Evolutionary conservation across 2,888 invertebrate genomes (phyloP).

Genomic region (Drosophila paranaensis): DNA sequence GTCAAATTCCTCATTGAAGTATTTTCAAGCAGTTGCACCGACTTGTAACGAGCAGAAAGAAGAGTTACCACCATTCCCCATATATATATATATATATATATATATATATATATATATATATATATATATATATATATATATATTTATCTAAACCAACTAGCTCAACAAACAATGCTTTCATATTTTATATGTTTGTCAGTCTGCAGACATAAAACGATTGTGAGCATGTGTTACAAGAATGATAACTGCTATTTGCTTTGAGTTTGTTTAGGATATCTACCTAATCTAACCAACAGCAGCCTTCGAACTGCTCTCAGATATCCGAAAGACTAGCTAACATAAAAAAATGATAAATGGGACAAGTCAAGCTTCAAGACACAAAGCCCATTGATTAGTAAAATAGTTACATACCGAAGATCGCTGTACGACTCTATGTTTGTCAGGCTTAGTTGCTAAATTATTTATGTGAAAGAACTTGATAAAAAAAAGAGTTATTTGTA

Average conservation of each 20-base stretch:
- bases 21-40: neutral
- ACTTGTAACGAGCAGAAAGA: too few relatives aligned
- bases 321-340: too few relatives aligned
- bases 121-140: too few relatives aligned
- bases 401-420: neutral
- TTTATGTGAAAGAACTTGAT: neutral
- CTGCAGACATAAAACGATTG: neutral
- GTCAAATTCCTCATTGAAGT: neutral
- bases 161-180: neutral
- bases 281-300: neutral
- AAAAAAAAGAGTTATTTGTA: neutral
- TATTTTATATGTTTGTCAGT: neutral
- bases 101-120: neutral
- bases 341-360: neutral
- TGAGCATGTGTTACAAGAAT: neutral
- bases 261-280: neutral
- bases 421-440: neutral
- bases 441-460: too few relatives aligned
- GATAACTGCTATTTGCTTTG: neutral
- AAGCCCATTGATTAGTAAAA: neutral
- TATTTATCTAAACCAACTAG: neutral
- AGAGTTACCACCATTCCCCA: too few relatives aligned
- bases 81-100: neutral
- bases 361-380: neutral
- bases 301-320: neutral